These are phyloP conservation scores for Megalurothrips usitatus DNA, from an alignment of 2,888 invertebrate genomes.

Conservation along the genomic window DNA sequence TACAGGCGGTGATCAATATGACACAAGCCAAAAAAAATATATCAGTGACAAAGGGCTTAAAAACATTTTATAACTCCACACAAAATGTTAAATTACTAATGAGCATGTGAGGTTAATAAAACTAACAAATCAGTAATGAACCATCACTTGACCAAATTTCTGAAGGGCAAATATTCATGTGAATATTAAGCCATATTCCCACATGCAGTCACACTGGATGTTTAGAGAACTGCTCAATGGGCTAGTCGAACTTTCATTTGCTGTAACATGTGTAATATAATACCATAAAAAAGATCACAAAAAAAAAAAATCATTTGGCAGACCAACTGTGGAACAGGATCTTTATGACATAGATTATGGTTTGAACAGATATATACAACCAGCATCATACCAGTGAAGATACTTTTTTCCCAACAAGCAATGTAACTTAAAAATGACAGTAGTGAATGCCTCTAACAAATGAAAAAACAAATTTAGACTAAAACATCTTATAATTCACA, in stretches of 20 bases:
- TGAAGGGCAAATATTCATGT: background rate
- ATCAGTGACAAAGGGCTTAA: too few species aligned
- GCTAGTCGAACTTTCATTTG: background rate
- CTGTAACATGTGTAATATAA: background rate
- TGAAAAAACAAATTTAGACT: conserved; percentile 21
- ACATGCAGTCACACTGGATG: background rate
- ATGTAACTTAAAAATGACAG: background rate
- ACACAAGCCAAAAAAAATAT: too few species aligned
- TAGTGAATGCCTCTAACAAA: conserved; percentile 9
- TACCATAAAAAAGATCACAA: background rate
- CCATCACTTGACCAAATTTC: too few species aligned
- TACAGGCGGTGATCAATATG: too few species aligned
- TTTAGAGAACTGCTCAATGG: background rate
- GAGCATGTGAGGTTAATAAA: too few species aligned
- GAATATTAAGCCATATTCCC: background rate
- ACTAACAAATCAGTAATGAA: too few species aligned
- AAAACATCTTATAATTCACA: background rate
- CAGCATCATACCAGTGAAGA: background rate
- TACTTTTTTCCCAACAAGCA: background rate
- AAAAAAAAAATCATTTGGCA: background rate
- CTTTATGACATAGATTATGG: background rate
- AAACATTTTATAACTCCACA: too few species aligned
- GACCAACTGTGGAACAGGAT: background rate
- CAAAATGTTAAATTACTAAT: too few species aligned
- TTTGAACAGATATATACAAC: background rate